Conservation (phyloP, 2,888 invertebrate species). For the Lasioglossum vierecki region DNA sequence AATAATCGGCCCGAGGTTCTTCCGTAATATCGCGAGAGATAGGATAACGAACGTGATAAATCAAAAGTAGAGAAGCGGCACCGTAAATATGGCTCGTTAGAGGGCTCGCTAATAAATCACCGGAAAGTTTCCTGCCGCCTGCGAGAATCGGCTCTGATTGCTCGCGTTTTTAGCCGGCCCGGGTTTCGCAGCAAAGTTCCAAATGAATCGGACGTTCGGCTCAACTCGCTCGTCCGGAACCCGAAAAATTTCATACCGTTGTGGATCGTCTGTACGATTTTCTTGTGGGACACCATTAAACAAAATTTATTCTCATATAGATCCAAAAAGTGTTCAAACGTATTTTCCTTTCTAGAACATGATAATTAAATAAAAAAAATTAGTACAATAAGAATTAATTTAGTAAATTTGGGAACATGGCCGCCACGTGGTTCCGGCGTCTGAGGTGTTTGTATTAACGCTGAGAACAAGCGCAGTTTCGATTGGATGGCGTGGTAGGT, state of each 20-base stretch:
- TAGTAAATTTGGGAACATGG: no score
- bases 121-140: conserved; percentile 14
- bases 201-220: not conserved
- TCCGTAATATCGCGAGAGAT: conserved; percentile 31
- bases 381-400: no score
- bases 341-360: not conserved
- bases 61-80: conserved; percentile 24
- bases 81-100: conserved; percentile 51
- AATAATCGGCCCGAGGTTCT: conserved; percentile 44
- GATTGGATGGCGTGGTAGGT: not conserved
- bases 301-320: not conserved
- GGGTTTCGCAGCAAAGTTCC: not conserved
- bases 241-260: not conserved
- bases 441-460: not conserved
- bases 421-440: no score
- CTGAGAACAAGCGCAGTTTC: not conserved
- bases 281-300: not conserved
- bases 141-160: conserved; percentile 33
- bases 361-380: no score
- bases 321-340: not conserved
- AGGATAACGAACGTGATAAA: conserved; percentile 52
- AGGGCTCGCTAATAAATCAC: conserved; percentile 38
- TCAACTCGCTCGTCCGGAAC: not conserved
- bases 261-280: not conserved
- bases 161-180: not conserved